Percentiles rank a stretch among this genome's conserved stretches.
Conservation (phyloP, 2,888 invertebrate genomes). For the Cybosia mesomella region DNA sequence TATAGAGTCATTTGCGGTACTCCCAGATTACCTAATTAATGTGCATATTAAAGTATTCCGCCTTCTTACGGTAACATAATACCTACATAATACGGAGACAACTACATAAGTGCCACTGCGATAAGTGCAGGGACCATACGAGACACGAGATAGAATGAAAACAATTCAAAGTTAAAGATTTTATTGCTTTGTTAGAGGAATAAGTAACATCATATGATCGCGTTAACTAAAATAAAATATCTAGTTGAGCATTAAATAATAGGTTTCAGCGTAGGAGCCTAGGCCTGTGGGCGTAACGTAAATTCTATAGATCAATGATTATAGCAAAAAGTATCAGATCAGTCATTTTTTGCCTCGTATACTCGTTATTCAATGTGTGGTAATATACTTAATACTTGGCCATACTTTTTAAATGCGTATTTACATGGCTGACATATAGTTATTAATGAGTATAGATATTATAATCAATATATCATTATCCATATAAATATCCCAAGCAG, state of each 20-base stretch:
- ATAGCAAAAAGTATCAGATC: conserved; percentile 35
- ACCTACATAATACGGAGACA: too few relatives aligned
- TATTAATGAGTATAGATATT: background rate
- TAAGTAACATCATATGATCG: conserved; percentile 1
- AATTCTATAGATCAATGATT: conserved; percentile 51
- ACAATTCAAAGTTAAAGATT: background rate
- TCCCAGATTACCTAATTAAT: too few relatives aligned
- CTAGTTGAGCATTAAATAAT: conserved; percentile 57
- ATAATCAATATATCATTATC: background rate
- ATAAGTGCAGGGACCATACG: too few relatives aligned
- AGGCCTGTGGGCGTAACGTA: conserved; percentile 64
- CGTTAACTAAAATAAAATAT: conserved; percentile 43
- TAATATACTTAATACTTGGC: background rate
- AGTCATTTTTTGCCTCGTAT: conserved; percentile 17
- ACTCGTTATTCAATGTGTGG: conserved; percentile 16
- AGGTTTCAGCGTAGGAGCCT: conserved; percentile 48
- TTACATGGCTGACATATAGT: background rate
- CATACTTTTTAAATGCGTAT: background rate
- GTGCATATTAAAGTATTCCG: too few relatives aligned
- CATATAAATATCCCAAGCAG: background rate
- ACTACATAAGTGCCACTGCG: too few relatives aligned
- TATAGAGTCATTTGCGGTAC: too few relatives aligned
- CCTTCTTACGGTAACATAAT: too few relatives aligned
- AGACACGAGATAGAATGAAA: background rate
- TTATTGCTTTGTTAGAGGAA: conserved; percentile 15